Base-by-base conservation (phyloP, 2,888 invertebrate genomes). In the Ormyrus nitidulus region DNA sequence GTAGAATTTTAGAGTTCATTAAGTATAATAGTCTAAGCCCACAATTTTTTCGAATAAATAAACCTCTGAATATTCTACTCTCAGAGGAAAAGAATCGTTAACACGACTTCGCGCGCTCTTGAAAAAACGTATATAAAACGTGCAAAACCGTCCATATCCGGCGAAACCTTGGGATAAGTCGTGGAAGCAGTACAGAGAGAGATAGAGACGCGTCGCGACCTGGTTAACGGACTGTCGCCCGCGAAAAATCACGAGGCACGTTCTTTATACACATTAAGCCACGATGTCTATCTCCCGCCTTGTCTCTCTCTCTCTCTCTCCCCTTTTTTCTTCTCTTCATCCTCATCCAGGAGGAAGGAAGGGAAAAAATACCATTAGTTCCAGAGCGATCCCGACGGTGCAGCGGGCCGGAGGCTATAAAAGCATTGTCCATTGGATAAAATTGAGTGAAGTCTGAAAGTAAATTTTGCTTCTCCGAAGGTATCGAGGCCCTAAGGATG, bases 401-500 rank as follows among this genome's bases (percentile, higher is more conserved):
- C 34, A 7, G 54, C 6, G 9, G 56, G 13, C 6, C 54, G n/a
- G 59, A 8, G 56, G 11, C 34, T 56, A 6, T 13, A 54, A n/a
- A 46, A 7, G 34, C 34, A 19, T 8, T 34, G 34, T 34, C 8
- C 1, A 19, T 9, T 11, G 53, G 34, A 34, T 53, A 5, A 66
- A 59, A n/a, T 46, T 8, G 68, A 54, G 46, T 59, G 59, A 69
- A 48, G 34, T 34, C n/a, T 44, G n/a, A 34, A 34, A 75, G 46
- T 53, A 53, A 56, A 59, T 64, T 44, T 70, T 75, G 13, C 49
- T 49, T 81, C 48, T 76, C 64, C 51, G 13, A 79, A 87, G 86
- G 85, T 76, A 83, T 84, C 78, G 79, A 87, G 72, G 90, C 88
- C 76, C 89, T 91, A 58, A 89, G 88, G 49, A 88, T 91, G 86